Percentiles rank a stretch among this genome's conserved stretches.
Evolutionary conservation across 2,797 vertebrate genomes (phyloP).

Genomic region (Takifugu rubripes): DNA sequence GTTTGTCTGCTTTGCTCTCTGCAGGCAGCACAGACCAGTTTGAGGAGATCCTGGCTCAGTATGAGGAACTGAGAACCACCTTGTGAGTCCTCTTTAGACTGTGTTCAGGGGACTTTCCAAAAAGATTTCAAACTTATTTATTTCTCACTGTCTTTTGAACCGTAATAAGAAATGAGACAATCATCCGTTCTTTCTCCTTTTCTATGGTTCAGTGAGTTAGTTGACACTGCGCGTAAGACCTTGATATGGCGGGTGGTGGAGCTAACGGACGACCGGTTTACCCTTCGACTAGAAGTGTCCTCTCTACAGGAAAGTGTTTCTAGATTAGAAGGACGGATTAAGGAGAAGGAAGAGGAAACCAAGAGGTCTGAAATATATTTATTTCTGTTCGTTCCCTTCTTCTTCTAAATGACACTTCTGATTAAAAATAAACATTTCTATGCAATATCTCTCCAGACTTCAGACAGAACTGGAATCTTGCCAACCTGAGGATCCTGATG

Average conservation of each 20-base stretch:
- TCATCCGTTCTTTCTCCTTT: neutral
- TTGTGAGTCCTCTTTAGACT: slow-evolving; percentile 67
- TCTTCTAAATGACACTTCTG: neutral
- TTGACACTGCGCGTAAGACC: slow-evolving; percentile 76
- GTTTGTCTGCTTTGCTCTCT: slow-evolving; percentile 16
- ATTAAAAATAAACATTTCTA: neutral
- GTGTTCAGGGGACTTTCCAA: too few species aligned
- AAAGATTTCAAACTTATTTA: too few species aligned
- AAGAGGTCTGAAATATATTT: slow-evolving; percentile 63
- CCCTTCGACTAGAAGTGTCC: slow-evolving; percentile 66
- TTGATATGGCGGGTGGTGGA: slow-evolving; percentile 78
- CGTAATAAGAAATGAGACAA: neutral
- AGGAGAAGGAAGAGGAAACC: slow-evolving; percentile 77
- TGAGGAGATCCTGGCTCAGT: slow-evolving; percentile 75
- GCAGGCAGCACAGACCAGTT: slow-evolving; percentile 74
- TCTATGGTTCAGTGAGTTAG: slow-evolving; percentile 60
- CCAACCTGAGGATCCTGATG: slow-evolving; percentile 71
- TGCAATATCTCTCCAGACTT: slow-evolving; percentile 52
- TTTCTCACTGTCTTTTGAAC: too few species aligned
- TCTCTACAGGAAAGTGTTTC: slow-evolving; percentile 66
- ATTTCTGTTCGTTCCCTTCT: neutral
- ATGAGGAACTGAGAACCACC: slow-evolving; percentile 79
- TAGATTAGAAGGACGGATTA: slow-evolving; percentile 68
- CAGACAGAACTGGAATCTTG: slow-evolving; percentile 69
- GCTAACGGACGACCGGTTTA: slow-evolving; percentile 76